Evolutionary conservation across 1,140 invertebrate genomes (phyloP).

Genomic region (Ectropis grisescens): DNA sequence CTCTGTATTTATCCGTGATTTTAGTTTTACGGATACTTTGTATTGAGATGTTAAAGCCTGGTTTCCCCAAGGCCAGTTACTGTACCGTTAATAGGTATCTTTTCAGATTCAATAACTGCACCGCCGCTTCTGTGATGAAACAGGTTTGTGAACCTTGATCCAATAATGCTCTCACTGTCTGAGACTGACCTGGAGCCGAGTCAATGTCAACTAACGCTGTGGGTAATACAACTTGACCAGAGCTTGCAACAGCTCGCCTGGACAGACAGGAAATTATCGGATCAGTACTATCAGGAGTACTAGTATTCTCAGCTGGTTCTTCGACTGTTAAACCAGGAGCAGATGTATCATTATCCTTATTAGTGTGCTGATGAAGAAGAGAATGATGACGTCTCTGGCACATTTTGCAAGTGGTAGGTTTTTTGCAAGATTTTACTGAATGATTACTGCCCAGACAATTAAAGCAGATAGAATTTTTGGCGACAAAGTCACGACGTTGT

Average conservation of each 20-base stretch:
- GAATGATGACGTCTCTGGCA: not conserved
- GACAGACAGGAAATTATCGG: not conserved
- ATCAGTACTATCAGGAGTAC: not conserved
- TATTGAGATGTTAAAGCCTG: no score
- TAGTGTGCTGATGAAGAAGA: not conserved
- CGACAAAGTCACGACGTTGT: not conserved
- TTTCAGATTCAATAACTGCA: no score
- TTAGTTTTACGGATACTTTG: no score
- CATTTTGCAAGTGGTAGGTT: not conserved
- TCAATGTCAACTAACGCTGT: not conserved
- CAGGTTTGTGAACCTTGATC: no score
- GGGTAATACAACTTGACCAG: not conserved
- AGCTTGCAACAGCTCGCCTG: not conserved
- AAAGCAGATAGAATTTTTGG: conserved; percentile 2
- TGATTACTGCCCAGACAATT: conserved; percentile 5
- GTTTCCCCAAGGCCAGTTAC: no score
- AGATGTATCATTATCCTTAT: not conserved
- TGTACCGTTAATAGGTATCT: no score
- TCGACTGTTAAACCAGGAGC: not conserved
- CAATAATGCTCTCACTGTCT: not conserved
- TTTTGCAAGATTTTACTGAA: not conserved
- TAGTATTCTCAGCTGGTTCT: not conserved
- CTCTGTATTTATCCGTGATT: no score
- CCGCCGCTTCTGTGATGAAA: no score
- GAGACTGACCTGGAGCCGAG: not conserved